phyloP scores from a whole-genome alignment of 2,888 invertebrate genomes.

The Alcis repandata region DNA sequence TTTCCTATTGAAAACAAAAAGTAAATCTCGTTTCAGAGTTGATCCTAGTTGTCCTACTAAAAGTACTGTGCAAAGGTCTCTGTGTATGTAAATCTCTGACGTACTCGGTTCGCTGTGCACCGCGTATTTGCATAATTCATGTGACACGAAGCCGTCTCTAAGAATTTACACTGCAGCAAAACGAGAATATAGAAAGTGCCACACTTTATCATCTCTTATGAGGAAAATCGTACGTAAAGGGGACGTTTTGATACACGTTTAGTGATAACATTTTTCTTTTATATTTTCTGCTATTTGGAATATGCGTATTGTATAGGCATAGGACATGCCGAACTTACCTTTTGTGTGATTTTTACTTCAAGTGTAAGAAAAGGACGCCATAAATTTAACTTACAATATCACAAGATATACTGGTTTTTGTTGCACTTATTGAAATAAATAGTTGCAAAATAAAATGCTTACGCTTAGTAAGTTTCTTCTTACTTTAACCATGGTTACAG shows the following conservation, averaged over 20 bases:
- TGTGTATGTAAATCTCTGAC: constrained; percentile 69
- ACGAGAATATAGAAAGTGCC: constrained; percentile 61
- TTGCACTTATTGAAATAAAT: too few species aligned
- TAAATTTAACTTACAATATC: too few species aligned
- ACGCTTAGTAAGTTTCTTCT: too few species aligned
- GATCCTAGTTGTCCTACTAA: constrained; percentile 2
- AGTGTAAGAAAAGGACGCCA: background rate
- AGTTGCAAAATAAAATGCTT: too few species aligned
- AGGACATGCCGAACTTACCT: background rate
- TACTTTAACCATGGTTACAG: too few species aligned
- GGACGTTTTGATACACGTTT: constrained; percentile 29
- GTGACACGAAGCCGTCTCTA: constrained; percentile 73
- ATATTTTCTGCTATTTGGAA: constrained; percentile 14
- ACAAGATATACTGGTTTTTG: too few species aligned
- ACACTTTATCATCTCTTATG: constrained; percentile 50
- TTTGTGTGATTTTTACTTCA: background rate
- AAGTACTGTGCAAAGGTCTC: constrained; percentile 48
- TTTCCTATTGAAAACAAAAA: too few species aligned
- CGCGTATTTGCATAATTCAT: constrained; percentile 79
- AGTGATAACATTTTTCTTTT: constrained; percentile 21
- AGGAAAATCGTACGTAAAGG: constrained; percentile 41
- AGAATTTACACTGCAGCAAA: constrained; percentile 72
- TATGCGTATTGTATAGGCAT: background rate
- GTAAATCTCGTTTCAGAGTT: too few species aligned
- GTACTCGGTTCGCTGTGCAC: constrained; percentile 64